Conservation (phyloP, 2,113 vertebrate genomes). For the Psilopogon haemacephalus region DNA sequence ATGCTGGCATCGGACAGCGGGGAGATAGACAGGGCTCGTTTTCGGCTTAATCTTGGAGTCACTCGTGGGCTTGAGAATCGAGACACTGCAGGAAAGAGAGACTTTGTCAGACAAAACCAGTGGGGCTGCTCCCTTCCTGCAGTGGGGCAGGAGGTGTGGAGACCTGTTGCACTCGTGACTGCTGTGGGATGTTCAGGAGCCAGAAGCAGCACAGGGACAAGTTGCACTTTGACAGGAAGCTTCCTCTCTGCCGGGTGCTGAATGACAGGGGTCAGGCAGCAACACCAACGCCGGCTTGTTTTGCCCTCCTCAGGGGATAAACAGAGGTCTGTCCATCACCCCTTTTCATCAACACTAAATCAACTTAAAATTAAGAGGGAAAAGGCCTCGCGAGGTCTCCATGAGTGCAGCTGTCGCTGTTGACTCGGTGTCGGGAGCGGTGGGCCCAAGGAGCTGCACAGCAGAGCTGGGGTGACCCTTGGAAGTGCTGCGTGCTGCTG, state of each 20-base stretch:
- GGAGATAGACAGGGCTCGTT: conserved; percentile 94
- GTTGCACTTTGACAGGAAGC: background rate
- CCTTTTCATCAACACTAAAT: background rate
- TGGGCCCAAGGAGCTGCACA: background rate
- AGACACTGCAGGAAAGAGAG: conserved; percentile 81
- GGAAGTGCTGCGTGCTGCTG: background rate
- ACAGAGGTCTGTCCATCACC: background rate
- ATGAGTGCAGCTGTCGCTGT: accelerated
- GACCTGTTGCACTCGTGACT: background rate
- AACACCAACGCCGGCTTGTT: accelerated
- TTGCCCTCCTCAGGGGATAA: background rate
- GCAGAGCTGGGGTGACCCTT: background rate
- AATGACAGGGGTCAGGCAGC: background rate
- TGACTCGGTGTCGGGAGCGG: background rate
- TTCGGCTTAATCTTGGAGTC: conserved; percentile 91
- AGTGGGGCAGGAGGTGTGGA: background rate
- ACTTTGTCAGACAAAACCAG: background rate
- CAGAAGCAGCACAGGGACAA: background rate
- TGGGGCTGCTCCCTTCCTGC: background rate
- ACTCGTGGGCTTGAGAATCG: conserved; percentile 93
- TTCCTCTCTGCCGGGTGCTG: background rate
- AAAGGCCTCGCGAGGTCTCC: background rate
- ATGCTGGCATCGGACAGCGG: conserved; percentile 97
- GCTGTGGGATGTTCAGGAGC: background rate
- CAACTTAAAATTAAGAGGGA: conserved; percentile 29